Base-by-base conservation (phyloP, 2,797 vertebrate species). In the Megalops cyprinoides region DNA sequence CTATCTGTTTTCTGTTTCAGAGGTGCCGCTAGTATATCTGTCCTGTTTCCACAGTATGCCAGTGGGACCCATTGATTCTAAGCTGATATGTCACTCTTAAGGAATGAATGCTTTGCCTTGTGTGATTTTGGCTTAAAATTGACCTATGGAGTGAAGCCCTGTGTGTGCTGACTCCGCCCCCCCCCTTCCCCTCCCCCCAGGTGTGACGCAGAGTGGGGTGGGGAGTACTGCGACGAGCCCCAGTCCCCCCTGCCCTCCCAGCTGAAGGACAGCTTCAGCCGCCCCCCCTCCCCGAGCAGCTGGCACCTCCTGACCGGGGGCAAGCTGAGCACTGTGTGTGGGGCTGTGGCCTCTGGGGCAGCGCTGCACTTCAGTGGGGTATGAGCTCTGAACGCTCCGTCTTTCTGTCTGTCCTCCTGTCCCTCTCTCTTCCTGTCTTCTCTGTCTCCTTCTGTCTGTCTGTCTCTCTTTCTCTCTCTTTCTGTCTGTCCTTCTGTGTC, bases 321-420 rank as follows among this genome's bases (percentile, higher is more conserved):
- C 46, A 98, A 98, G 78, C 91, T 99, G 83, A 99, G 97, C 90
- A 97, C 93, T 0, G 96, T 99, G 84, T 99, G 98, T 80, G 98
- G 98, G 2, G 97, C 97, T 0, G 97, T 99, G 31, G 98, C 98
- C 78, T 99, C 98, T 0, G 98, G 98, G 78, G 96, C 97, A 82
- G 98, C 98, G 23, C 95, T 99, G 81, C 98, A 99, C 91, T 99
- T 99, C 87, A 99, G 97, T 0, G 98, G 98, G 93, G 98, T 99
- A 86, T 25, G 93, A 46, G 3, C 34, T 23, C 25, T 55, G 31
- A 53, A 25, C 49, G 31, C 28, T 12, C 39, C 4, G 10, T 15
- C 73, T 28, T 10, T 34, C 44, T 42, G 6, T 65, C 18, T 39
- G 28, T 79, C 20, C 39, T 20, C 2, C 31, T 55, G 34, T 51